Conservation (phyloP, 2,113 vertebrate species). For the Siphamia tubifer region DNA sequence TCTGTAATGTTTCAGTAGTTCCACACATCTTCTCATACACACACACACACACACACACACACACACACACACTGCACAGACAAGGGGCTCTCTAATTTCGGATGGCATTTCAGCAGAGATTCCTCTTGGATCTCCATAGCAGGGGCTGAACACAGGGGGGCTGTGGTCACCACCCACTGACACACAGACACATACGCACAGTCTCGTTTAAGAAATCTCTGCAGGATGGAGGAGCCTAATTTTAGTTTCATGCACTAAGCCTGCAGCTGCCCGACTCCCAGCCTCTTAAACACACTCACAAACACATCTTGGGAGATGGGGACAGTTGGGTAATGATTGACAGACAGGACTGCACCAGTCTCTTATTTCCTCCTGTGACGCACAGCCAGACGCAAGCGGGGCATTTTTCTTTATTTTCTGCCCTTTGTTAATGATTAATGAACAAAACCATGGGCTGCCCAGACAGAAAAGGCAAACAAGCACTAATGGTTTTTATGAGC, state of each 20-base stretch:
- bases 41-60: constrained; percentile 15
- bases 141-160: constrained; percentile 44
- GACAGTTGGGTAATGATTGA: constrained; percentile 64
- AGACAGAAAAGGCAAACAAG: constrained; percentile 19
- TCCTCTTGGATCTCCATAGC: constrained; percentile 70
- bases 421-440: constrained; percentile 47
- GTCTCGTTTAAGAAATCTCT: constrained; percentile 58
- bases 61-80: constrained; percentile 39
- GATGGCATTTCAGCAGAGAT: constrained; percentile 72
- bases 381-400: constrained; percentile 14
- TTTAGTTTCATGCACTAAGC: constrained; percentile 61
- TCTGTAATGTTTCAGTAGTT: constrained; percentile 46
- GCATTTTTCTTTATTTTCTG: constrained; percentile 9
- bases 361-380: constrained; percentile 40
- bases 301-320: constrained; percentile 30
- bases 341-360: constrained; percentile 42
- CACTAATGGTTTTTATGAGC: constrained; percentile 12
- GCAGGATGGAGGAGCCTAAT: constrained; percentile 62
- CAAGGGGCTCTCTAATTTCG: constrained; percentile 73
- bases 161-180: constrained; percentile 49
- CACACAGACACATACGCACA: constrained; percentile 27
- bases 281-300: constrained; percentile 38
- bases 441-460: neutral
- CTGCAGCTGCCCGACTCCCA: constrained; percentile 64
- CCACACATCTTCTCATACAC: neutral